These are phyloP conservation scores for Ginglymostoma cirratum DNA, from an alignment of 2,113 vertebrate species.

Conservation along the genomic window DNA sequence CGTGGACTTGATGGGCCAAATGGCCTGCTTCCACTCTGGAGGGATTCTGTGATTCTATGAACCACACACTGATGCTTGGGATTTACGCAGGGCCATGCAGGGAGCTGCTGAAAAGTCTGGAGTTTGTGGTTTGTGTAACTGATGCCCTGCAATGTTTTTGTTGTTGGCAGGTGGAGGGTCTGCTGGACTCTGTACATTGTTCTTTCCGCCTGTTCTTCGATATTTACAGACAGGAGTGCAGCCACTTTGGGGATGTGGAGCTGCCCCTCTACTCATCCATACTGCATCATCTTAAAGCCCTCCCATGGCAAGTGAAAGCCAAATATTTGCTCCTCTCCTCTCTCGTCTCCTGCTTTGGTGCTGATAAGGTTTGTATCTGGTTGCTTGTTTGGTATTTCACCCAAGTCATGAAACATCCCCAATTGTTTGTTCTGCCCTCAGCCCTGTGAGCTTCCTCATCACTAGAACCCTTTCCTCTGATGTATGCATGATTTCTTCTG, in stretches of 20 bases:
- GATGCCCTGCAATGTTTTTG: background rate
- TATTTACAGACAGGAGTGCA: slow-evolving; percentile 66
- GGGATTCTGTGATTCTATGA: too few species aligned
- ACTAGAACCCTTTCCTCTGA: background rate
- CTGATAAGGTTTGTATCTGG: slow-evolving; percentile 57
- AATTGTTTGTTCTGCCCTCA: too few species aligned
- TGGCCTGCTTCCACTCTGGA: too few species aligned
- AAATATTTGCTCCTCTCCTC: slow-evolving; percentile 67
- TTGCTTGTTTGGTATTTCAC: background rate
- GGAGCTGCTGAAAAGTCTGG: background rate
- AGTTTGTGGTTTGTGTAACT: background rate
- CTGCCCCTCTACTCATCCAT: slow-evolving; percentile 55
- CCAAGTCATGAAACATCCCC: too few species aligned
- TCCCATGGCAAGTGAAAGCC: slow-evolving; percentile 74
- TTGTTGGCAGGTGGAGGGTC: slow-evolving; percentile 64
- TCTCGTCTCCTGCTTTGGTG: slow-evolving; percentile 65
- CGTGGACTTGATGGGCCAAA: too few species aligned
- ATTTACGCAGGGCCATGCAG: background rate
- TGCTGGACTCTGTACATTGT: slow-evolving; percentile 61
- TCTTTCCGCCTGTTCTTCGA: slow-evolving; percentile 67
- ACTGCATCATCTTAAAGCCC: slow-evolving; percentile 55
- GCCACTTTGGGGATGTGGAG: slow-evolving; percentile 52
- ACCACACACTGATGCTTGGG: background rate
- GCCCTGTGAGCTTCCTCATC: too few species aligned
- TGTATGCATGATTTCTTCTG: background rate